phyloP scores from a whole-genome alignment of 2,113 vertebrate species.

The Podilymbus podiceps region DNA sequence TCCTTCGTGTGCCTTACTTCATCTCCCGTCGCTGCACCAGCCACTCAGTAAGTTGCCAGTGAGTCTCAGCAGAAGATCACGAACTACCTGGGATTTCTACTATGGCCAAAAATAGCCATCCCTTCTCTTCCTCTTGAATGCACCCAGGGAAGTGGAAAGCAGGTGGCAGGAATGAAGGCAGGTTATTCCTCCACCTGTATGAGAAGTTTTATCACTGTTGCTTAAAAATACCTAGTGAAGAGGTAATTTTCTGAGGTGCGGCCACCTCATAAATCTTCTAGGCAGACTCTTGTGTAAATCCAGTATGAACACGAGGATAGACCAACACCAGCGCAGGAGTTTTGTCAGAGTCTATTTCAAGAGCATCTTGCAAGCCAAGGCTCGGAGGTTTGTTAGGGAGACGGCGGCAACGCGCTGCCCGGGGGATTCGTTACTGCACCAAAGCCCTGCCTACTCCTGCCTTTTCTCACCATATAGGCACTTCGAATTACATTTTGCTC shows the following conservation, averaged over 20 bases:
- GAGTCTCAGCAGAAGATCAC: neutral
- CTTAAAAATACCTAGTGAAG: neutral
- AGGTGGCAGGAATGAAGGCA: neutral
- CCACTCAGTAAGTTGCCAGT: too few species aligned
- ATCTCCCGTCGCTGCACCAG: neutral
- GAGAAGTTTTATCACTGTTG: neutral
- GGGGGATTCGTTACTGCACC: neutral
- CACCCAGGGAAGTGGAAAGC: neutral
- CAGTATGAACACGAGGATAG: neutral
- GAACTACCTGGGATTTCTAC: neutral
- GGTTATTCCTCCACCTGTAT: neutral
- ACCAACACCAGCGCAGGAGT: fast-evolving
- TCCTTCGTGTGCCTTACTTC: fast-evolving
- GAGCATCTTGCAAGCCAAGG: neutral
- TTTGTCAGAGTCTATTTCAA: neutral
- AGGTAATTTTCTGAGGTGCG: neutral
- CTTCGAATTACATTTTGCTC: neutral
- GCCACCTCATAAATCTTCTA: neutral
- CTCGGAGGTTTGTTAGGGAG: neutral
- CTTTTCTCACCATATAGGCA: neutral
- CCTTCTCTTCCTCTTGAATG: neutral
- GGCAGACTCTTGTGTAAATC: neutral
- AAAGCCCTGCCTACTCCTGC: neutral
- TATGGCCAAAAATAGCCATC: neutral
- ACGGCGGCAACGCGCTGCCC: fast-evolving